A percentile compares a stretch with the other conserved stretches of the same genome.
phyloP scores from a whole-genome alignment of 2,888 invertebrate species.

The Thymelicus acteon region DNA sequence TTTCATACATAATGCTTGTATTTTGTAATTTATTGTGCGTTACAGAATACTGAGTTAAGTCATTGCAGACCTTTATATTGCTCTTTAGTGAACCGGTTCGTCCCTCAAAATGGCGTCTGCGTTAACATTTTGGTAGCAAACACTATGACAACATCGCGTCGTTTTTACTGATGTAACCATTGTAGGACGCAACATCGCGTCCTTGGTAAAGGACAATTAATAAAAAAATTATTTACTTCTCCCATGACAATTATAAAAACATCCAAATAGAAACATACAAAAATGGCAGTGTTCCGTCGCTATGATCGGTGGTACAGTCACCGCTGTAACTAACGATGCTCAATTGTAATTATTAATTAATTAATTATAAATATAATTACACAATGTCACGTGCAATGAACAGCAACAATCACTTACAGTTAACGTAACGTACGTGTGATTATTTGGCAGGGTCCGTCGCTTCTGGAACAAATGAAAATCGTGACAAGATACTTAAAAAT shows the following conservation, averaged over 20 bases:
- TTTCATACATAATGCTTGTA: no score
- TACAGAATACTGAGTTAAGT: no score
- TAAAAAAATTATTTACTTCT: neutral
- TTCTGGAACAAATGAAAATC: neutral
- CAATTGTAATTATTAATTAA: conserved; percentile 1
- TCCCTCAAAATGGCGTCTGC: no score
- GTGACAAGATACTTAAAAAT: no score
- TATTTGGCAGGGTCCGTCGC: conserved; percentile 17
- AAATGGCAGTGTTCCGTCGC: conserved; percentile 9
- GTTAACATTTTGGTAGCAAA: no score
- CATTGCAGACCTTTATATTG: no score
- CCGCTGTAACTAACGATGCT: conserved; percentile 12
- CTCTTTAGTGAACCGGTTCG: no score
- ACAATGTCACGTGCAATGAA: conserved; percentile 7
- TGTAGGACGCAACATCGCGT: no score
- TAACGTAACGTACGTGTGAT: conserved; percentile 10
- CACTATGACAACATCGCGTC: no score
- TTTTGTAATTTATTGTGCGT: no score
- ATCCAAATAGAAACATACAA: neutral
- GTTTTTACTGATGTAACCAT: no score
- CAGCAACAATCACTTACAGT: conserved; percentile 16
- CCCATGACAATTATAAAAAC: neutral
- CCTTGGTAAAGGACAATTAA: no score
- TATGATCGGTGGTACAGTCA: conserved; percentile 13
- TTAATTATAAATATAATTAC: conserved; percentile 25